Conservation (phyloP, 2,888 invertebrate genomes). For the Lasioglossum oenotherae region DNA sequence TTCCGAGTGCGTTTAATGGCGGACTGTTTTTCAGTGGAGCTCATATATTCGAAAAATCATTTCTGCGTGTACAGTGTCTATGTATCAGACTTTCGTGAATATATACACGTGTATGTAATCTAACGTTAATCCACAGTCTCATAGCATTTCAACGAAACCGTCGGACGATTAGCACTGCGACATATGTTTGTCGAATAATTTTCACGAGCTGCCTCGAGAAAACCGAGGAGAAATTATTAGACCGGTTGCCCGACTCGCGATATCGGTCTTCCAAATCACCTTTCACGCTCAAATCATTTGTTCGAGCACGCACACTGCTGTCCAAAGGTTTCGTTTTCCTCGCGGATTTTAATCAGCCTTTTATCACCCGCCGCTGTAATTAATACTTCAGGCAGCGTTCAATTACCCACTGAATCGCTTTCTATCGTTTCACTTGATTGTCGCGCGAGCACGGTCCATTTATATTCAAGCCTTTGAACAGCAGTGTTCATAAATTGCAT, state of each 20-base stretch:
- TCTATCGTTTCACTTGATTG: not conserved
- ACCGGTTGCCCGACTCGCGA: constrained; percentile 22
- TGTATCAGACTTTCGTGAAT: constrained; percentile 45
- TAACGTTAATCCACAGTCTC: constrained; percentile 40
- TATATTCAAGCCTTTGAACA: not conserved
- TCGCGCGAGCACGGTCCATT: not conserved
- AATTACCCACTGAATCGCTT: not conserved
- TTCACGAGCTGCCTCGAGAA: constrained; percentile 45
- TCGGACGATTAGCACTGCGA: constrained; percentile 33
- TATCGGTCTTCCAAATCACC: constrained; percentile 54
- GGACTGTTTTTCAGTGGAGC: constrained; percentile 25
- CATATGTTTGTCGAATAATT: constrained; percentile 44
- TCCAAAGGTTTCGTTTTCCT: not conserved
- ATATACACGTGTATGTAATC: constrained; percentile 40
- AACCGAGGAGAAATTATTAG: constrained; percentile 30
- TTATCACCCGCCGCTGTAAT: not conserved
- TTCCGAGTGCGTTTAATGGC: constrained; percentile 3
- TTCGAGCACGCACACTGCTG: not conserved
- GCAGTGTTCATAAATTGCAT: not conserved
- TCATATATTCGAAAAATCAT: constrained; percentile 33
- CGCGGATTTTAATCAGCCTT: not conserved
- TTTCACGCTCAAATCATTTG: not conserved
- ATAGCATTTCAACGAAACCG: constrained; percentile 21
- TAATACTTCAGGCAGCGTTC: not conserved
- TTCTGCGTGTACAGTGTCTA: constrained; percentile 51